Evolutionary conservation across 2,888 invertebrate genomes (phyloP), one percentile per base, ranked within the genome.

Genomic region (Synergus itoensis): DNA sequence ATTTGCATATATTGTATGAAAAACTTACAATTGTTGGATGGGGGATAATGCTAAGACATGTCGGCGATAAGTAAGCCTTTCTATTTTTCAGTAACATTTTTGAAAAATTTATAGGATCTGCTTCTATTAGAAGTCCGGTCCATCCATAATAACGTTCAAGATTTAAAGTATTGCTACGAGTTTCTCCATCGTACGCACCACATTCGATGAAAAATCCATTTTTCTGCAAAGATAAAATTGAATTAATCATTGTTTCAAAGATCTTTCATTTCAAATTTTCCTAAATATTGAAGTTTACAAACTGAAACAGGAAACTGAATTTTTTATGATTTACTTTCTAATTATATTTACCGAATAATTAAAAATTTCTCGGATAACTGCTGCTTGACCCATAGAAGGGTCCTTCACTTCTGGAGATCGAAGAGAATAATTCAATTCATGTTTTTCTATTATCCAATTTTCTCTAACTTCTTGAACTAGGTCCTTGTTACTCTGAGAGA

Each of bases 201-300:
- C 93, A 94, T 86, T 94, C 94, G 48, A 94, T 89, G 86, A 94
- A 94, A 86, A 94, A 93, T 14, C 94, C 94, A 83, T 92, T 90
- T 84, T 78, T 90, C 92, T 93, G 85, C 28, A 86, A 84, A 80
- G 77, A 60, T 69, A 16, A 1, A 57, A 53, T 18, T 14, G 11
- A 67, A 21, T 45, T 12, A 53, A 48, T 45, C 14, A 28, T 21
- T 1, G 16, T 7, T 18, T 45, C 4, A 1, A 18, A 18, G 1
- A 57, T 57, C 8, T 36, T 36, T 36, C 4, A 36, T 36, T 36
- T 36, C 36, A 4, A 36, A 36, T 36, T 36, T 36, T 36, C 36
- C 36, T 36, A 36, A 36, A 36, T 36, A 36, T 36, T 36, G 36
- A 36, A 36, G 5, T 36, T 36, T 36, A 7, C 36, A 36, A 36